These are phyloP conservation scores for Spizaetus ornatus DNA, from an alignment of 2,113 vertebrate genomes.

Conservation along the genomic window DNA sequence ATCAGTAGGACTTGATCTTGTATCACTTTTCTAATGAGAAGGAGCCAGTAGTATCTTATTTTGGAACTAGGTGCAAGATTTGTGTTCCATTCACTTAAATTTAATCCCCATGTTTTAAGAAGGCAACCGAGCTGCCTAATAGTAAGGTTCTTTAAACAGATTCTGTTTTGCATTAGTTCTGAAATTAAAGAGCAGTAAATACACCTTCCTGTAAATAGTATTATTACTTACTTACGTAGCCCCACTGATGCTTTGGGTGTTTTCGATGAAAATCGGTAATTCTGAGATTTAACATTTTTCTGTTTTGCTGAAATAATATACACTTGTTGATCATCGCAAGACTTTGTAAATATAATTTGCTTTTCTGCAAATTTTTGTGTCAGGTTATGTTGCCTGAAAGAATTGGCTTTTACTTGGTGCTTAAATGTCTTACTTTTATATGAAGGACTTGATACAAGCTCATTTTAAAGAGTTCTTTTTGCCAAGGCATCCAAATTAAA, in stretches of 20 bases:
- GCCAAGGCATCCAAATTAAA: not conserved
- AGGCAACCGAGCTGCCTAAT: not conserved
- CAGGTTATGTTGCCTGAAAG: not conserved
- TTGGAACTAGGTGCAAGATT: not conserved
- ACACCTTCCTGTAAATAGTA: not conserved
- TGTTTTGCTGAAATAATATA: not conserved
- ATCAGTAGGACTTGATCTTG: not conserved
- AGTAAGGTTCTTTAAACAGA: not conserved
- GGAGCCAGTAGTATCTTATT: not conserved
- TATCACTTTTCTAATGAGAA: not conserved
- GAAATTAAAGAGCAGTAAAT: not conserved
- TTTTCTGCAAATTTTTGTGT: not conserved
- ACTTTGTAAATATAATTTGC: not conserved
- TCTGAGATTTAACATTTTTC: not conserved
- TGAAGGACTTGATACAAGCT: not conserved
- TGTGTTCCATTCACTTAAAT: not conserved
- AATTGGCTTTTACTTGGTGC: not conserved
- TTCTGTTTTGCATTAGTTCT: not conserved
- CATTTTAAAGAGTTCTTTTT: not conserved
- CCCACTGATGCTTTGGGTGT: not conserved
- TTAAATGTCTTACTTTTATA: not conserved
- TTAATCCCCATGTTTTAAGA: not conserved
- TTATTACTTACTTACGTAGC: not conserved
- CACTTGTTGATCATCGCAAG: not conserved
- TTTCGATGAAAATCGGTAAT: not conserved